phyloP scores from a whole-genome alignment of 2,888 invertebrate genomes.

The Tipula helvola region DNA sequence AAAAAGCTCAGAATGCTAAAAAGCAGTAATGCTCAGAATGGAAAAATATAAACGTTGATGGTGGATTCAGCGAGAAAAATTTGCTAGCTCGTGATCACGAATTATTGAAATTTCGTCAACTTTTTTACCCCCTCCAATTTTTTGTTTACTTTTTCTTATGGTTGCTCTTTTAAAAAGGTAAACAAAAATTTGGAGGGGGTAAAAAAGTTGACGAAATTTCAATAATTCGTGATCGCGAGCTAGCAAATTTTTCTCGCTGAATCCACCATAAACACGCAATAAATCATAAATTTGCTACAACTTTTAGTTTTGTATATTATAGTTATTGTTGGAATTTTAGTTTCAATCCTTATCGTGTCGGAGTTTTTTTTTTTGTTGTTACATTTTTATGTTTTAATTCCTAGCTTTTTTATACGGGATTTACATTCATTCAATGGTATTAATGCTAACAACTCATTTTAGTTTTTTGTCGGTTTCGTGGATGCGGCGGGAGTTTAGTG shows the following conservation, averaged over 20 bases:
- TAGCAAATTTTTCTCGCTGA: no score
- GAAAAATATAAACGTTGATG: background rate
- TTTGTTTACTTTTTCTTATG: no score
- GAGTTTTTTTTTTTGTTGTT: background rate
- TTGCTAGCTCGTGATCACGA: no score
- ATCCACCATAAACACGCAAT: background rate
- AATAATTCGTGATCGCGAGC: no score
- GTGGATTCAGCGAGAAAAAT: no score
- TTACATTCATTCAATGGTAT: background rate
- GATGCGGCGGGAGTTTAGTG: background rate
- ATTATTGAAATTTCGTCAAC: no score
- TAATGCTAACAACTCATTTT: background rate
- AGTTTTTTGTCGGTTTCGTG: background rate
- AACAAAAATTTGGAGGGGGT: no score
- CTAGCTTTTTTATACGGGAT: background rate
- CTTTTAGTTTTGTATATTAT: background rate
- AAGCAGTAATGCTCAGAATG: background rate
- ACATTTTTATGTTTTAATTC: background rate
- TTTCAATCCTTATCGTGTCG: background rate
- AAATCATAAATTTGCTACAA: background rate
- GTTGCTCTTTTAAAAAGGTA: no score
- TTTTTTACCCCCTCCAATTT: no score
- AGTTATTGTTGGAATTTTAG: background rate
- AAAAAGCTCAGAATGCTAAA: background rate
- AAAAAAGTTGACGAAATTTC: no score